phyloP scores from a whole-genome alignment of 2,113 vertebrate genomes.

The Pionites leucogaster region DNA sequence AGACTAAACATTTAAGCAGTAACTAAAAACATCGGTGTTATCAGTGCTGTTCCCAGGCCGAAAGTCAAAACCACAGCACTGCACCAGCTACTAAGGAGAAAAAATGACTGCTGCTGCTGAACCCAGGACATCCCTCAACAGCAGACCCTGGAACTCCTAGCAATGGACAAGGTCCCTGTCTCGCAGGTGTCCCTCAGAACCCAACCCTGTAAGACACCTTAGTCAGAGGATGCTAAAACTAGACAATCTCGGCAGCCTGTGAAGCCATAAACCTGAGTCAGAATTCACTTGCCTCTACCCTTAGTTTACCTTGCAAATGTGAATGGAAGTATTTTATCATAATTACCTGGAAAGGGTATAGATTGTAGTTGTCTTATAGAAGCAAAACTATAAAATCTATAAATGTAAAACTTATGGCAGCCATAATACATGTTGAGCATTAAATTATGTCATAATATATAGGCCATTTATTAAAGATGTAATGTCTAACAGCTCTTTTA shows the following conservation, averaged over 20 bases:
- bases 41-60: no score
- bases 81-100: no score
- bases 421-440: slow-evolving; percentile 34
- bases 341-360: slow-evolving; percentile 46
- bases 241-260: neutral
- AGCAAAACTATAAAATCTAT: slow-evolving; percentile 63
- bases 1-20: no score
- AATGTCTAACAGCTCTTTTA: neutral
- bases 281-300: neutral
- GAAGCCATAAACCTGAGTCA: neutral
- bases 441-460: slow-evolving; percentile 62
- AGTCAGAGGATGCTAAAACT: neutral
- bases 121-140: neutral
- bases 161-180: neutral
- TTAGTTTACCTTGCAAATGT: slow-evolving; percentile 36
- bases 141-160: neutral
- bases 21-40: no score
- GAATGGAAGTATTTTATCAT: slow-evolving; percentile 58
- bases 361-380: slow-evolving; percentile 62
- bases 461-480: slow-evolving; percentile 52
- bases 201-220: neutral
- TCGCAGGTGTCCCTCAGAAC: neutral
- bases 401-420: slow-evolving; percentile 34
- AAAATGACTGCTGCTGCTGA: no score
- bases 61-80: no score